phyloP scores from a whole-genome alignment of 2,797 vertebrate species.

The Parambassis ranga region DNA sequence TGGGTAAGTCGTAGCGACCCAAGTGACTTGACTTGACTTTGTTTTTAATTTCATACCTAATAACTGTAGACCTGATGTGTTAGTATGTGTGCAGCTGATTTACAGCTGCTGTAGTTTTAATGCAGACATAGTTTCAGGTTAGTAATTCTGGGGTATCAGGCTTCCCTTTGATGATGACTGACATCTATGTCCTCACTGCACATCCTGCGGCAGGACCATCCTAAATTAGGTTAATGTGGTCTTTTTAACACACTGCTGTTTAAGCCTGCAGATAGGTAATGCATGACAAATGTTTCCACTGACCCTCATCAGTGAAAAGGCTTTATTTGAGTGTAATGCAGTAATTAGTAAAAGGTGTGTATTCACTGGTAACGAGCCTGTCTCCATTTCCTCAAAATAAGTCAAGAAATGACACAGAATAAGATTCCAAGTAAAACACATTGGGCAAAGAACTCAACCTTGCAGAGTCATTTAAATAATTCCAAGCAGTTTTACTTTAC shows the following conservation, averaged over 20 bases:
- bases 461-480: constrained; percentile 62
- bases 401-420: constrained; percentile 37
- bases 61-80: constrained; percentile 33
- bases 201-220: constrained; percentile 45
- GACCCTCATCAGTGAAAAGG: constrained; percentile 20
- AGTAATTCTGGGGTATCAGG: constrained; percentile 44
- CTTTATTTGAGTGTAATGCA: constrained; percentile 15
- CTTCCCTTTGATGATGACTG: constrained; percentile 43
- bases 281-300: constrained; percentile 22
- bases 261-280: constrained; percentile 18
- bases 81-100: constrained; percentile 60
- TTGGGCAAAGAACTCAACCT: constrained; percentile 56
- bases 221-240: constrained; percentile 33
- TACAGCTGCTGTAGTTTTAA: constrained; percentile 37
- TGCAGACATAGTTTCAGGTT: constrained; percentile 41
- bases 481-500: constrained; percentile 75
- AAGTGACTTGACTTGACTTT: too few species aligned
- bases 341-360: constrained; percentile 23
- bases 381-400: constrained; percentile 56
- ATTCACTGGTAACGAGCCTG: constrained; percentile 36
- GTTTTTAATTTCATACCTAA: neutral
- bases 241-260: constrained; percentile 45
- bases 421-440: constrained; percentile 51
- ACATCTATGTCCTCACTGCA: constrained; percentile 30
- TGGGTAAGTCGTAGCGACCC: constrained; percentile 31